phyloP scores from a whole-genome alignment of 2,113 vertebrate genomes.

The Tragelaphus strepsiceros region DNA sequence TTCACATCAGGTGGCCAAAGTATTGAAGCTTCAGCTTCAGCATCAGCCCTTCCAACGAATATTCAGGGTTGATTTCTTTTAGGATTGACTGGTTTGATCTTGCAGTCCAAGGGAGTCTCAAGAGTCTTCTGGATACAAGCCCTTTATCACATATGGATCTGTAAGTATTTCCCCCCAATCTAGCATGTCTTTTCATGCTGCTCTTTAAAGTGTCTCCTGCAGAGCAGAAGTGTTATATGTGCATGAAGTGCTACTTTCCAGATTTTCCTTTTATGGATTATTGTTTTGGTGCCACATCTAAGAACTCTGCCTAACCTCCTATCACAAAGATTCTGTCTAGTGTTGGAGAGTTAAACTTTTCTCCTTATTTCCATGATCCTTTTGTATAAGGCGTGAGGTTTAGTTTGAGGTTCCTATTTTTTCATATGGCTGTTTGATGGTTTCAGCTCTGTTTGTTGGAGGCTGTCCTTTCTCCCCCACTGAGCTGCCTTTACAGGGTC shows the following conservation, averaged over 20 bases:
- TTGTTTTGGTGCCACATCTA: not conserved
- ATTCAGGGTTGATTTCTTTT: not conserved
- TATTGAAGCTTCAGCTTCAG: not conserved
- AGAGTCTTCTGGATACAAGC: not conserved
- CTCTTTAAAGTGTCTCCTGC: not conserved
- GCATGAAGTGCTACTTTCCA: not conserved
- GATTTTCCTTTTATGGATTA: not conserved
- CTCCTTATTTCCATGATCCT: not conserved
- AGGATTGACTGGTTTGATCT: not conserved
- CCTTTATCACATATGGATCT: not conserved
- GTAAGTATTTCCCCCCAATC: not conserved
- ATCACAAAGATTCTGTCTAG: not conserved
- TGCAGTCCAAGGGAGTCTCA: not conserved
- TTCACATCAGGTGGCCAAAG: not conserved
- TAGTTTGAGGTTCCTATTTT: not conserved
- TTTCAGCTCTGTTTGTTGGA: not conserved
- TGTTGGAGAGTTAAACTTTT: not conserved
- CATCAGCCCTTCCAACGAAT: not conserved
- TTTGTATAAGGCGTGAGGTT: not conserved
- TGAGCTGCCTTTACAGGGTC: not conserved
- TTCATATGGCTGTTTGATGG: not conserved
- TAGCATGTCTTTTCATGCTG: not conserved
- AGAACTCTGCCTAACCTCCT: not conserved
- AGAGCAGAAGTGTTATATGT: not conserved
- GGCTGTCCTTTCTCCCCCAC: not conserved